Percentiles rank a stretch among this genome's conserved stretches.
phyloP scores from a whole-genome alignment of 2,113 vertebrate genomes.

The Strix aluco region DNA sequence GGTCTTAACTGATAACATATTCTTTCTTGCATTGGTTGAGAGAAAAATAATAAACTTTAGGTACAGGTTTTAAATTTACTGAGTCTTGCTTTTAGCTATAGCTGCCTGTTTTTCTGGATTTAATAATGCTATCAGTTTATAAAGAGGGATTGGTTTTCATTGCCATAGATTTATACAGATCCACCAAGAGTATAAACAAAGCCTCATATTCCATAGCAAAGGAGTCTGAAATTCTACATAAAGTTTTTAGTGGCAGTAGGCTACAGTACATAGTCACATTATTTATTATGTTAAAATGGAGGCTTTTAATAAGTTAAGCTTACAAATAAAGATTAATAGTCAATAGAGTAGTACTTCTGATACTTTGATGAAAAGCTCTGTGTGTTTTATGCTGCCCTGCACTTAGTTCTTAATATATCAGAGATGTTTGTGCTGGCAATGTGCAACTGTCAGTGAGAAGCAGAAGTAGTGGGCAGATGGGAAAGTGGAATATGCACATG shows the following conservation, averaged over 20 bases:
- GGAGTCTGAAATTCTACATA: neutral
- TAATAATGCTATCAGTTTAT: neutral
- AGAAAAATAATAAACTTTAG: neutral
- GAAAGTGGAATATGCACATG: neutral
- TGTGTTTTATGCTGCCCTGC: neutral
- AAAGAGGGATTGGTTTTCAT: neutral
- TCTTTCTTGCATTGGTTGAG: neutral
- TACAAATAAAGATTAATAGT: constrained; percentile 24
- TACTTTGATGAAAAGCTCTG: constrained; percentile 24
- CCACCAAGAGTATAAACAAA: neutral
- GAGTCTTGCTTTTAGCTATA: neutral
- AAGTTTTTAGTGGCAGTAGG: neutral
- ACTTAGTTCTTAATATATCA: constrained; percentile 2
- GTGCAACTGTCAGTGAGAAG: neutral
- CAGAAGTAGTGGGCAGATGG: neutral
- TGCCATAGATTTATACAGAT: neutral
- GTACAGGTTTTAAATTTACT: neutral
- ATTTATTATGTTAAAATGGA: constrained; percentile 1
- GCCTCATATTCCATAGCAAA: neutral
- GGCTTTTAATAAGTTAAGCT: constrained; percentile 16
- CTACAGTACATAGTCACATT: neutral
- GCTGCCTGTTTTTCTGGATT: neutral
- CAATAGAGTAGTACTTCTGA: neutral
- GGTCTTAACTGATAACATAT: neutral
- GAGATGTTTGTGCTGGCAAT: constrained; percentile 14